Base-by-base conservation (phyloP, 92 coral and sea anemone genomes). In the Epizoanthus ramosus region DNA sequence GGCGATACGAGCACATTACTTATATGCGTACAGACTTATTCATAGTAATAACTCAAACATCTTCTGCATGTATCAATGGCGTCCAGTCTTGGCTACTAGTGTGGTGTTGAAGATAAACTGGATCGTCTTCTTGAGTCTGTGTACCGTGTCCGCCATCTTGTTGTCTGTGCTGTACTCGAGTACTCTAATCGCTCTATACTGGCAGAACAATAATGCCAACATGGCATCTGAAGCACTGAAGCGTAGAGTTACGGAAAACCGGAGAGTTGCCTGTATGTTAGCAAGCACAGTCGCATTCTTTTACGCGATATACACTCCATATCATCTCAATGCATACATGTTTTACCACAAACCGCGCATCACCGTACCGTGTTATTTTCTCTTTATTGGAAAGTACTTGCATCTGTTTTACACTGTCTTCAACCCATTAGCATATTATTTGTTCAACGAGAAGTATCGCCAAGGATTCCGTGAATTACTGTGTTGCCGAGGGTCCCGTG, bases 81-180 rank as follows among this genome's bases (percentile, higher is more conserved):
- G 70, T 0, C 71, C 82, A 9, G 14, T 2, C 45, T 22, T 69
- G 35, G 23, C 24, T 69, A 37, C 41, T 8, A 24, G 59, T 5
- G 82, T 14, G 66, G n/a, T 25, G 35, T 8, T 77, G 21, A 77
- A 77, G 71, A 77, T 77, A 60, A 77, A 77, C 82, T 77, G 82
- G 82, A 39, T 77, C 19, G 14, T 59, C 10, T 77, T 77, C 82
- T 77, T 77, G n/a, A n/a, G 70, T 16, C 35, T 77, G 59, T 22
- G 71, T 18, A 43, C n/a, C 14, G 17, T 77, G 16, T 77, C 82
- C 33, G 82, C 82, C 15, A 61, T 50, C 39, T 39, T 61, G 24
- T 12, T 77, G 24, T 54, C 82, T 3, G 13, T 37, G 16, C 6
- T 77, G 16, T 61, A 77, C 15, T 3, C 65, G 23, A 39, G 19